Base-by-base conservation (phyloP, 2,888 invertebrate species). In the Clusia tigrina region DNA sequence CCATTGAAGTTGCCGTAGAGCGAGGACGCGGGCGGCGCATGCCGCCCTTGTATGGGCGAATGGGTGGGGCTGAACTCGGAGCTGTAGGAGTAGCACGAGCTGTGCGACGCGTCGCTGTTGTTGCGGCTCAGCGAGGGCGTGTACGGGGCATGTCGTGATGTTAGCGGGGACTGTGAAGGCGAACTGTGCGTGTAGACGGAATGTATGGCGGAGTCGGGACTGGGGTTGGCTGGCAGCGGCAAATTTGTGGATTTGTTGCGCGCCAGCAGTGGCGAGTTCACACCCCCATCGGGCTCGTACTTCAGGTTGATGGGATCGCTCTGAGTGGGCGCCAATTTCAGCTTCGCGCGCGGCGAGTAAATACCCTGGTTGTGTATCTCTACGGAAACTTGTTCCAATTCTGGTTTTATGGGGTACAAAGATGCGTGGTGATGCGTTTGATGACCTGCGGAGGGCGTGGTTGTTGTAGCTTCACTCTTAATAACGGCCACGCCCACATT, bases 61-160 rank as follows among this genome's bases (percentile, higher is more conserved):
- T 94, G 94, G 18, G 93, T 93, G 25, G 94, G 94, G 67, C 91
- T 91, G 78, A 91, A 92, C 83, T 91, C 90, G 12, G 91, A 91
- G 78, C 92, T 92, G 81, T 92, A 93, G 37, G 92, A 92, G 85
- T 94, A 94, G 79, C 94, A 94, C 70, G 94, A 93, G 73, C 94
- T 94, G 81, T 92, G 92, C 65, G 94, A 94, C 1, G 95, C 94
- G 80, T 95, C 95, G 74, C 93, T 94, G 85, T 95, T 95, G 85
- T 94, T 95, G 64, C 95, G 89, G 60, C 93, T 93, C 66, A 95
- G 85, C 12, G 93, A 93, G 42, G 94, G 94, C 58, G 93, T 93
- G 74, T 92, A 88, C 58, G 89, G 89, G 65, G 90, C 88, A 83
- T 94, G 95, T 1, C 95, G 87, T 25, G 93, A 91, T 42, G 94